Conservation (phyloP, 92 coral and sea anemone genomes). For the Hydrozoanthus gracilis region DNA sequence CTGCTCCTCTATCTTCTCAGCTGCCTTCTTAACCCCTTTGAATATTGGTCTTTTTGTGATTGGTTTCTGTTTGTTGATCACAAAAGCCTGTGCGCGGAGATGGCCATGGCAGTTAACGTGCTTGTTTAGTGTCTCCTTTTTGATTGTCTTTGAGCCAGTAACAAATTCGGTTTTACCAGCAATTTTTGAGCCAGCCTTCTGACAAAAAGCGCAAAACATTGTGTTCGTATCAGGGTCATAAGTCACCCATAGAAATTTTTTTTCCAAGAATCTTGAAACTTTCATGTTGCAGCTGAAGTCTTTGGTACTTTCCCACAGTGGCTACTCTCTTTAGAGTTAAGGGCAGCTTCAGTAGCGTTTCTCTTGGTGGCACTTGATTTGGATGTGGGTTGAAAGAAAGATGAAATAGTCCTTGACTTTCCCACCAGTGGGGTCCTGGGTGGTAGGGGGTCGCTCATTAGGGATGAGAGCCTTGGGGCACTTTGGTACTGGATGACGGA, state of each 20-base stretch:
- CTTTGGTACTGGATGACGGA: slow-evolving; percentile 44
- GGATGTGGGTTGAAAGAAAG: slow-evolving; percentile 48
- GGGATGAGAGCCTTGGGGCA: slow-evolving; percentile 35
- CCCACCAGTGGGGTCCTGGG: slow-evolving; percentile 37
- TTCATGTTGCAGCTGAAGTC: slow-evolving; percentile 20
- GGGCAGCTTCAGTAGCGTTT: slow-evolving; percentile 45
- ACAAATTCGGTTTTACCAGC: slow-evolving; percentile 48
- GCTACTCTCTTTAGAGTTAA: slow-evolving; percentile 28
- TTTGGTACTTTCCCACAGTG: slow-evolving; percentile 41
- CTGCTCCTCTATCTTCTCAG: slow-evolving; percentile 52
- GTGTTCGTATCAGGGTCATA: slow-evolving; percentile 34
- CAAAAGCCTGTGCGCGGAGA: slow-evolving; percentile 34
- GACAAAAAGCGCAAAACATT: slow-evolving; percentile 48
- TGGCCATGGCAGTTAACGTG: slow-evolving; percentile 45
- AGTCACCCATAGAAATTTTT: slow-evolving; percentile 36
- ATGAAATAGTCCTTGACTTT: slow-evolving; percentile 40
- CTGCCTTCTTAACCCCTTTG: slow-evolving; percentile 55
- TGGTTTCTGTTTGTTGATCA: slow-evolving; percentile 44
- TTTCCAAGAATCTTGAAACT: slow-evolving; percentile 34
- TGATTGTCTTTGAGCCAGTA: slow-evolving; percentile 55
- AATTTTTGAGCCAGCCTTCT: slow-evolving; percentile 45
- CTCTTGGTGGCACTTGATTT: slow-evolving; percentile 48
- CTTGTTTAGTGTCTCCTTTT: slow-evolving; percentile 48
- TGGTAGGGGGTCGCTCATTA: slow-evolving; percentile 39
- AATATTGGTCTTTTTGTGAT: slow-evolving; percentile 45